Conservation (phyloP, 2,888 invertebrate genomes). For the Spisula subtruncata region DNA sequence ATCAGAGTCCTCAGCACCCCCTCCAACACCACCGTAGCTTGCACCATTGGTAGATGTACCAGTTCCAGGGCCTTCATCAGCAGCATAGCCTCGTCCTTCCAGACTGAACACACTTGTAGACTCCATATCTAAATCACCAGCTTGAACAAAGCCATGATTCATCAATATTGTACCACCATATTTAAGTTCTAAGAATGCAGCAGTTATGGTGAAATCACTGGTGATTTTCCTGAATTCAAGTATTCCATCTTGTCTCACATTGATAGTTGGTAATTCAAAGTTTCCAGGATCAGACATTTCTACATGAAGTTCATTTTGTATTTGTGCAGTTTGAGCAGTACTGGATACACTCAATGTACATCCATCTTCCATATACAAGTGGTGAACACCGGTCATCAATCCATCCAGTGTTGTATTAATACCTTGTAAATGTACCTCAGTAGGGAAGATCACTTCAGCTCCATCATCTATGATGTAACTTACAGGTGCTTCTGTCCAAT, state of each 20-base stretch:
- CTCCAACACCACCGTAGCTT: constrained; percentile 79
- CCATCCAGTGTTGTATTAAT: constrained; percentile 79
- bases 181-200: constrained; percentile 79
- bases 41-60: constrained; percentile 70
- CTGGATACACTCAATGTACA: constrained; percentile 72
- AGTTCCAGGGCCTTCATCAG: constrained; percentile 72
- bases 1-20: constrained; percentile 57
- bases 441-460: constrained; percentile 79
- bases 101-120: constrained; percentile 74
- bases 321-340: constrained; percentile 80
- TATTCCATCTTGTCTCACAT: constrained; percentile 72
- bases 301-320: constrained; percentile 71
- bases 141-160: constrained; percentile 80
- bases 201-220: constrained; percentile 73
- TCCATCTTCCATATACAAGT: constrained; percentile 79
- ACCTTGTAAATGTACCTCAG: constrained; percentile 81
- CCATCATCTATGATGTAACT: constrained; percentile 80
- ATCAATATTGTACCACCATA: constrained; percentile 75
- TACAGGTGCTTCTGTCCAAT: constrained; percentile 81
- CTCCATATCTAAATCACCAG: constrained; percentile 79
- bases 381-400: constrained; percentile 78
- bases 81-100: constrained; percentile 72
- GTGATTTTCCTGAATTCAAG: constrained; percentile 74
- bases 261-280: constrained; percentile 79
- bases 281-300: constrained; percentile 76